A percentile compares a stretch with the other conserved stretches of the same genome.
These are phyloP conservation scores for Nomada flava DNA, from an alignment of 2,888 invertebrate genomes.

Conservation along the genomic window DNA sequence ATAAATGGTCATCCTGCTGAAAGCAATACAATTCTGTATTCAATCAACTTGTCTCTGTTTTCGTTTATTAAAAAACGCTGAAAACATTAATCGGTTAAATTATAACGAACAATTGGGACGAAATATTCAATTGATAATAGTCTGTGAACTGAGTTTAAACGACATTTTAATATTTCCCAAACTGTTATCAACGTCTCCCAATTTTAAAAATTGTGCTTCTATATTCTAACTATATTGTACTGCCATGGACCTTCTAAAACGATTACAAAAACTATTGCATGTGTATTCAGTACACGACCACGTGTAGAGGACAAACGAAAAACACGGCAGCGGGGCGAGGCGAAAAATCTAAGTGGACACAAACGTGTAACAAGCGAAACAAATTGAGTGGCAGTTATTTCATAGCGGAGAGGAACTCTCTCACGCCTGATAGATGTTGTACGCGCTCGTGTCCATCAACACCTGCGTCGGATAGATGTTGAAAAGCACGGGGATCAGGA, in stretches of 20 bases:
- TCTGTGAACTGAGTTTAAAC: too few species aligned
- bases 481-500: constrained; percentile 1
- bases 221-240: too few species aligned
- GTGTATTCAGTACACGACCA: not conserved
- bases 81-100: not conserved
- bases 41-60: not conserved
- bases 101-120: not conserved
- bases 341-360: not conserved
- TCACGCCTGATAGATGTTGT: constrained; percentile 16
- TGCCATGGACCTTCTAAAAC: too few species aligned
- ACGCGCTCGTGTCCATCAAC: constrained; percentile 1
- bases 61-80: not conserved
- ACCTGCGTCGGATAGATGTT: constrained; percentile 15
- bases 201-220: too few species aligned
- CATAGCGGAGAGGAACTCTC: not conserved
- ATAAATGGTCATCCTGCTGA: too few species aligned
- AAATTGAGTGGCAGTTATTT: not conserved
- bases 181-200: too few species aligned
- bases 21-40: not conserved
- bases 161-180: too few species aligned
- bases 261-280: too few species aligned
- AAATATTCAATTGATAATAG: not conserved
- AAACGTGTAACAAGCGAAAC: not conserved
- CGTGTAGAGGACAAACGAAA: not conserved
- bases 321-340: not conserved